These are phyloP conservation scores for Eudyptes chrysolophus DNA, from an alignment of 2,113 vertebrate genomes.

Conservation along the genomic window DNA sequence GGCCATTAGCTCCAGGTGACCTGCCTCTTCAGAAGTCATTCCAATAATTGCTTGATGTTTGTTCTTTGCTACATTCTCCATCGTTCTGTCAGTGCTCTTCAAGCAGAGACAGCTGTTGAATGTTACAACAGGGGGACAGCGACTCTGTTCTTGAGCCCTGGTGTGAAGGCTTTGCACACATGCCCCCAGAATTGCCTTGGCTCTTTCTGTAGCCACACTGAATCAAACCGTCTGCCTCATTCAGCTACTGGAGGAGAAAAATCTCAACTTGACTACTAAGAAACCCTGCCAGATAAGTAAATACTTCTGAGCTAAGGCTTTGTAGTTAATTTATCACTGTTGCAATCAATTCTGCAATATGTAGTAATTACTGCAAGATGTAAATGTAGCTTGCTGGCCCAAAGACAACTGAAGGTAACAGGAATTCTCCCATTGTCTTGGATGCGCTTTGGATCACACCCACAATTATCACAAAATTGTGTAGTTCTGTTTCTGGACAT, in stretches of 20 bases:
- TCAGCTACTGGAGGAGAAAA: neutral
- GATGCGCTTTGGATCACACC: neutral
- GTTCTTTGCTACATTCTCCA: neutral
- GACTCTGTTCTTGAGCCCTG: neutral
- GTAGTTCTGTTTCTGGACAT: neutral
- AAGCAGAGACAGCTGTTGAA: neutral
- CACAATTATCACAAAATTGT: rapidly evolving
- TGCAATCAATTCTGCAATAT: neutral
- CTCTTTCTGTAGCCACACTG: neutral
- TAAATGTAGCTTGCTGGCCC: neutral
- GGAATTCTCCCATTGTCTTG: neutral
- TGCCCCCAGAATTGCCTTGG: neutral
- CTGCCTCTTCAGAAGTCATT: neutral
- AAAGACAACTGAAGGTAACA: neutral
- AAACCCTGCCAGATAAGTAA: neutral
- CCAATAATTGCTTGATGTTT: neutral
- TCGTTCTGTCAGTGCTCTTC: neutral
- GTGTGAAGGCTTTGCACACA: neutral
- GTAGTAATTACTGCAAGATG: neutral
- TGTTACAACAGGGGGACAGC: neutral
- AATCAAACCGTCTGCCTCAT: neutral
- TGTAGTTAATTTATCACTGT: neutral
- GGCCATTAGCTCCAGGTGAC: neutral
- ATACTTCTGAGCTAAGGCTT: neutral
- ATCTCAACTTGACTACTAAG: neutral